Conservation (phyloP, 2,113 vertebrate species). For the Maylandia zebra region DNA sequence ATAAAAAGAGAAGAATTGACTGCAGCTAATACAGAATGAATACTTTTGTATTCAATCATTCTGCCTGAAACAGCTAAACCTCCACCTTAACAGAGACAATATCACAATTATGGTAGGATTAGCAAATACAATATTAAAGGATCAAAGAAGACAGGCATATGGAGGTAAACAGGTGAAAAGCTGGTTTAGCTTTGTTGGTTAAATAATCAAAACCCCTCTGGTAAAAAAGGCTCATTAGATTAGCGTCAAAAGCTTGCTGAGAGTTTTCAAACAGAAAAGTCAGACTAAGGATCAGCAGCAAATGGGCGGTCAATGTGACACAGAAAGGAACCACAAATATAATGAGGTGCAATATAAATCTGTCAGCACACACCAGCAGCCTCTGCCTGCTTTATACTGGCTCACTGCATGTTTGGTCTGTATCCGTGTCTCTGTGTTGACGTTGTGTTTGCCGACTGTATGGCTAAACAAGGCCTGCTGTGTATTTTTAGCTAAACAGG, state of each 20-base stretch:
- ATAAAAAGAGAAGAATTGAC: not conserved
- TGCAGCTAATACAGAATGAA: not conserved
- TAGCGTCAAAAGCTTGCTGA: not conserved
- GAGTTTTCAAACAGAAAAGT: conserved; percentile 8
- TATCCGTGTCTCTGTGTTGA: not conserved
- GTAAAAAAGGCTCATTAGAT: not conserved
- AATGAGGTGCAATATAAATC: conserved; percentile 30
- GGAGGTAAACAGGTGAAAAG: not conserved
- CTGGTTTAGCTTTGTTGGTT: not conserved
- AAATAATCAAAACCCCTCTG: not conserved
- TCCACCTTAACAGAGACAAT: not conserved
- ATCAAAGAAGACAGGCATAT: not conserved
- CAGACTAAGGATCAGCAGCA: not conserved
- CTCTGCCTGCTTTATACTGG: not conserved
- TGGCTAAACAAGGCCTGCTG: conserved; percentile 19
- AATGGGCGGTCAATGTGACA: not conserved
- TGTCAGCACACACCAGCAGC: conserved; percentile 23
- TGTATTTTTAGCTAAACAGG: conserved; percentile 9
- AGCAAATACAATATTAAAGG: not conserved
- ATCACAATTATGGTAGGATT: not conserved
- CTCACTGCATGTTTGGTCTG: not conserved
- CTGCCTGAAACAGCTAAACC: not conserved
- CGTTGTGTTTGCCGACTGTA: conserved; percentile 1
- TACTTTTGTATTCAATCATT: not conserved
- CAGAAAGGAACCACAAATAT: conserved; percentile 10